A percentile compares a stretch with the other conserved stretches of the same genome.
phyloP scores from a whole-genome alignment of 2,113 vertebrate genomes.

The Alligator sinensis region DNA sequence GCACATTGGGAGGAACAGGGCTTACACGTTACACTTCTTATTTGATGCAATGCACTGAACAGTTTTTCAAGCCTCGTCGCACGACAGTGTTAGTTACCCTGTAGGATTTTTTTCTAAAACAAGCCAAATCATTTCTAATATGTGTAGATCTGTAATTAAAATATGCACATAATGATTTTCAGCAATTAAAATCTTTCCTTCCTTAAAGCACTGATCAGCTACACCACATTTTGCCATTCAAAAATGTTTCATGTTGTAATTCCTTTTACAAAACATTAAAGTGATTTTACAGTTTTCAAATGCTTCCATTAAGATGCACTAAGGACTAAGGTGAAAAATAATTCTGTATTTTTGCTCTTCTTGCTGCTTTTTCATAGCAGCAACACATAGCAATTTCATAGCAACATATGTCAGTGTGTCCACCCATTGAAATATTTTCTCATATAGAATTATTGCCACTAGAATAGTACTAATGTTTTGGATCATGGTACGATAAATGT shows the following conservation, averaged over 20 bases:
- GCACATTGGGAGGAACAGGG: neutral
- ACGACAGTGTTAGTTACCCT: neutral
- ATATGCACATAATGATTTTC: neutral
- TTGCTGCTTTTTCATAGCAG: neutral
- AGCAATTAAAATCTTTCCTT: neutral
- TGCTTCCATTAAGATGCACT: neutral
- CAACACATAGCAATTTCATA: neutral
- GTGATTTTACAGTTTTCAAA: neutral
- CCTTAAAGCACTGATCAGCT: neutral
- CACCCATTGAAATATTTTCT: neutral
- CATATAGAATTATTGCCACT: neutral
- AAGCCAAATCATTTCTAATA: neutral
- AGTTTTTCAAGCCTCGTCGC: neutral
- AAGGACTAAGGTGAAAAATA: neutral
- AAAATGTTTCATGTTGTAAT: neutral
- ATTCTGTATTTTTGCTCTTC: neutral
- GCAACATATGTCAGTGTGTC: neutral
- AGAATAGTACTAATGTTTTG: neutral
- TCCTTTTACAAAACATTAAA: neutral
- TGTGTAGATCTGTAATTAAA: neutral
- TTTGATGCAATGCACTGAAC: rapidly evolving
- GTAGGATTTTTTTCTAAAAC: neutral
- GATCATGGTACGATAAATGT: neutral
- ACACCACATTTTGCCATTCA: neutral
- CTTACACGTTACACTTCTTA: neutral